Percentiles rank a stretch among this genome's conserved stretches.
Conservation (phyloP, 2,888 invertebrate species). For the Catocala fraxini region DNA sequence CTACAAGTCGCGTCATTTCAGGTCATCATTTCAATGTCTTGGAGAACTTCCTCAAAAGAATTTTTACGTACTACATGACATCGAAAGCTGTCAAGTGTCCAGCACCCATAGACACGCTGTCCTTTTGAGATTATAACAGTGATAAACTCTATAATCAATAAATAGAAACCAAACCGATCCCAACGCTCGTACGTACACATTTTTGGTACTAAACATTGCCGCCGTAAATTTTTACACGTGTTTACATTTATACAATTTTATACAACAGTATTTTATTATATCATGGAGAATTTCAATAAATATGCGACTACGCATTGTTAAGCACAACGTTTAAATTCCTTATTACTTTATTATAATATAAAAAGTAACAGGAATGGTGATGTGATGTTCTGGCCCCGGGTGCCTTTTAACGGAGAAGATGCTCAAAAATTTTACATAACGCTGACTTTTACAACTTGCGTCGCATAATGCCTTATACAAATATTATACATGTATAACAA, state of each 20-base stretch:
- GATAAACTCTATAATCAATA: neutral
- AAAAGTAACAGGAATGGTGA: constrained; percentile 27
- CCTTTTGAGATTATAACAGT: neutral
- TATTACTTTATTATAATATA: constrained; percentile 19
- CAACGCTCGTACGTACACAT: constrained; percentile 28
- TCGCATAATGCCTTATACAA: neutral
- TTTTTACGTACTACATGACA: neutral
- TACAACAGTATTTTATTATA: constrained; percentile 41
- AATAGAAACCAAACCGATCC: neutral
- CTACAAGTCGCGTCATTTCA: neutral
- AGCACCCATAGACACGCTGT: no score
- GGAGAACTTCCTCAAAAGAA: neutral
- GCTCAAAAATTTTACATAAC: constrained; percentile 2
- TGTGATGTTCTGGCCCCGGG: neutral
- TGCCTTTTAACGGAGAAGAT: neutral
- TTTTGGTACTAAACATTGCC: neutral
- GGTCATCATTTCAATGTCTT: neutral
- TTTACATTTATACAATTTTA: constrained; percentile 54
- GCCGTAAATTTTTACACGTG: constrained; percentile 36
- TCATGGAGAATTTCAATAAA: constrained; percentile 35
- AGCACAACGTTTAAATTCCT: constrained; percentile 25
- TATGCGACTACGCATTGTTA: constrained; percentile 35
- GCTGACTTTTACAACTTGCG: neutral
- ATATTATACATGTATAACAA: no score
- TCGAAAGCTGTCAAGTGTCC: no score